Percentiles rank a stretch among this genome's conserved stretches.
phyloP scores from a whole-genome alignment of 2,797 vertebrate species.

The Synanceia verrucosa region DNA sequence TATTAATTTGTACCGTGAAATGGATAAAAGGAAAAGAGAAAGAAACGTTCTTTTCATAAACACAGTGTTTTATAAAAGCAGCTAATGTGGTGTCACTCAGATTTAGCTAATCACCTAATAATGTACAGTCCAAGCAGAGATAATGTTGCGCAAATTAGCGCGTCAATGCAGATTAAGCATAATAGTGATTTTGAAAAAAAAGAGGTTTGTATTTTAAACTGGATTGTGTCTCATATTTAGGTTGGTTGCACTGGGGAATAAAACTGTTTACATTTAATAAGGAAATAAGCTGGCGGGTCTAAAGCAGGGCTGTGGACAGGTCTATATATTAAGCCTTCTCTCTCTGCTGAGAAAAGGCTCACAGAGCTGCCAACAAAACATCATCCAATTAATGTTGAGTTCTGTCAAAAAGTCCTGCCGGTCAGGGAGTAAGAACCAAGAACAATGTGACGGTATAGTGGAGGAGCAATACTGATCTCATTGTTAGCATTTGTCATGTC shows the following conservation, averaged over 20 bases:
- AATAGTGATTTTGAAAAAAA: too few relatives aligned
- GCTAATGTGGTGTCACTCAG: too few relatives aligned
- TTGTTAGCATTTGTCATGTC: not conserved
- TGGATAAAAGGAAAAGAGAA: too few relatives aligned
- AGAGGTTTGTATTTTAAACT: not conserved
- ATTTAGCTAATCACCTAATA: too few relatives aligned
- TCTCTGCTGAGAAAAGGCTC: conserved; percentile 31
- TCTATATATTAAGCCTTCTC: conserved; percentile 21
- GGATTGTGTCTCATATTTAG: not conserved
- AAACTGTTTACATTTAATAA: conserved; percentile 42
- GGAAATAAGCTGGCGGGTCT: conserved; percentile 49
- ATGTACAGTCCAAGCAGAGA: too few relatives aligned
- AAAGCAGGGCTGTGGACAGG: conserved; percentile 47
- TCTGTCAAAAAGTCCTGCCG: conserved; percentile 48
- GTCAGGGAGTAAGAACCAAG: conserved; percentile 11
- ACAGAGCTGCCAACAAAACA: conserved; percentile 53
- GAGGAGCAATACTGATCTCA: not conserved
- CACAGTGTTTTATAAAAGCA: too few relatives aligned
- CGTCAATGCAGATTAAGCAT: too few relatives aligned
- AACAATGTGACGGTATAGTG: too few relatives aligned
- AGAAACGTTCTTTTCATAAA: too few relatives aligned
- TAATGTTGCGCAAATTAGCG: too few relatives aligned
- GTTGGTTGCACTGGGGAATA: not conserved
- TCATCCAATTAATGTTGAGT: conserved; percentile 60
- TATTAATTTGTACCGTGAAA: too few relatives aligned